Base-by-base conservation (phyloP, 92 coral and sea anemone species). In the Montipora capitata region DNA sequence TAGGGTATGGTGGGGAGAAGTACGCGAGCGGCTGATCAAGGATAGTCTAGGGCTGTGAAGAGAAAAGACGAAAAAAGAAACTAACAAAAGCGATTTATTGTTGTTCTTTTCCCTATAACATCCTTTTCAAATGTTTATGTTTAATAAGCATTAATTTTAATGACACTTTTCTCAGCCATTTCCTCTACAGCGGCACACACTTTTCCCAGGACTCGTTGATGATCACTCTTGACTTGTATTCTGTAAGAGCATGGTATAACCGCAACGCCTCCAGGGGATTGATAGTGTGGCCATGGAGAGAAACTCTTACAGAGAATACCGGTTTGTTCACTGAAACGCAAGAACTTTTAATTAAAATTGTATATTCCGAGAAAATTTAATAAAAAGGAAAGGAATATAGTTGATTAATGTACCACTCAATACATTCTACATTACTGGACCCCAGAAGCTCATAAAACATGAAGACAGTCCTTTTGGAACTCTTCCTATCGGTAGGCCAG, bases 401-500 rank as follows among this genome's bases (percentile, higher is more conserved):
- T 13, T 9, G 62, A 38, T 59, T 40, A 1, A 40, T 77, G 0
- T 39, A 76, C 80, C 80, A 57, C 40, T 56, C 80, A 58, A 38
- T 76, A 56, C 77, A 72, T 72, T 68, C 65, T 7, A 79, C 80
- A 7, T 87, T 73, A 16, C 79, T 10, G 38, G 44, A 66, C 68
- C 64, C 42, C 12, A 79, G 40, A 38, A 87, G 91, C 20, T 79
- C 79, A 72, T 48, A 54, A 69, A 87, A 69, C 86, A 87, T 39
- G 80, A 56, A 44, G 91, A 79, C 11, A 80, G 84, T 51, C 87
- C 87, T 68, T 40, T 17, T 11, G 80, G 87, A 35, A 83, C 80
- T 61, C 72, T 40, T 13, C 68, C 90, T 76, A 79, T 87, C 56
- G 86, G 91, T 6, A 87, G 75, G 17, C 86, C 91, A 58, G 91